Conservation (phyloP, 2,888 invertebrate genomes). For the Chrysodeixis includens region DNA sequence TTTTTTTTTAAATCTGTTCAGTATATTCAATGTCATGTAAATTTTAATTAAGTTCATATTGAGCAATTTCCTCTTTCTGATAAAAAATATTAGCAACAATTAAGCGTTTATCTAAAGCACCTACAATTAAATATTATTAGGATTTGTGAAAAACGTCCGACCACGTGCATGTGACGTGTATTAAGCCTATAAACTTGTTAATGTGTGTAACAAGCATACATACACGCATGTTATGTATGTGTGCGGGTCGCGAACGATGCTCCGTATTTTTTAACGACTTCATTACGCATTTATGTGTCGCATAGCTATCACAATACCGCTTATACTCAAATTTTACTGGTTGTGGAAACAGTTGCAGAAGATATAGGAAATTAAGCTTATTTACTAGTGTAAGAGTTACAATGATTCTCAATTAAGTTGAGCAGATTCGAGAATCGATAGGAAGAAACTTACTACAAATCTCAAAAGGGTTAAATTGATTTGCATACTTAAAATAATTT, state of each 20-base stretch:
- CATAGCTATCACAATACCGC: slow-evolving; percentile 4
- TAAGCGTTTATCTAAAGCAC: not conserved
- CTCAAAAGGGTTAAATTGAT: too few relatives aligned
- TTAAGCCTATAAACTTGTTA: slow-evolving; percentile 34
- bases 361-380: not conserved
- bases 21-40: too few relatives aligned
- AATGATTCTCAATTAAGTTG: too few relatives aligned
- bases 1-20: too few relatives aligned
- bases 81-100: not conserved
- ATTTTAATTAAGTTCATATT: too few relatives aligned
- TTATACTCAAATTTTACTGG: not conserved
- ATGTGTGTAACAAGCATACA: slow-evolving; percentile 30
- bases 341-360: not conserved
- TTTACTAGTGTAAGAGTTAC: too few relatives aligned
- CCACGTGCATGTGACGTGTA: slow-evolving; percentile 27
- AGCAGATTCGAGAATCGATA: too few relatives aligned
- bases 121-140: not conserved
- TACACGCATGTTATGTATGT: not conserved
- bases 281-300: slow-evolving; percentile 5
- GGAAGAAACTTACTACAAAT: too few relatives aligned
- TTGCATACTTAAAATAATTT: too few relatives aligned
- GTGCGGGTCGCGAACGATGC: not conserved
- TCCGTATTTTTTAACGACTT: slow-evolving; percentile 8
- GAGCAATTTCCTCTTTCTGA: too few relatives aligned
- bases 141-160: slow-evolving; percentile 15